Base-by-base conservation (phyloP, 2,888 invertebrate species). In the Drepanosiphum platanoidis region DNA sequence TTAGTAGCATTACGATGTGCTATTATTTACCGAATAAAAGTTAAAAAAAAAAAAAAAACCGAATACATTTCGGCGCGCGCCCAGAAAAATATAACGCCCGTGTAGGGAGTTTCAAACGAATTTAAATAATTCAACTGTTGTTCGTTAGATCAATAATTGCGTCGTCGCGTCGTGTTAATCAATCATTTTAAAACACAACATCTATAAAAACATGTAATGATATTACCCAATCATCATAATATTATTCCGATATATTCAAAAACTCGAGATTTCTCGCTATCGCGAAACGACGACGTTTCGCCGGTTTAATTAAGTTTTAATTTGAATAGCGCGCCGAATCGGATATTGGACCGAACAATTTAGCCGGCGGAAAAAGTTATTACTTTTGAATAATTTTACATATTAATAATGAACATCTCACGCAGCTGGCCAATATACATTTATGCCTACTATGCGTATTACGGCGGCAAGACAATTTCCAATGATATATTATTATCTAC, bases 381-480 rank as follows among this genome's bases (percentile, higher is more conserved):
- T 46, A 46, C n/a, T 68, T 79, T 79, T 27, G 79, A 79, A 79
- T 79, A 68, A 79, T 18, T 79, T 79, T 68, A 34, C 68, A 52
- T n/a, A n/a, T 79, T 46, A 32, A 34, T 68, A 27, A 68, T 46
- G 66, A 79, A 79, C 5, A 34, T 68, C 46, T 32, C 34, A 8
- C 9, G n/a, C 42, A 64, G 9, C 32, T 68, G 46, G 46, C 68
- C 34, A 34, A 68, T 46, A 46, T 32, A 46, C 39, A 36, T 5
- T 18, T 32, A 78, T n/a, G 15, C n/a, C n/a, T n/a, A n/a, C n/a
- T n/a, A n/a, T n/a, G n/a, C n/a, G n/a, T n/a, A n/a, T n/a, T n/a
- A n/a, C n/a, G n/a, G n/a, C n/a, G n/a, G 42, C 11, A 42, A 42
- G 42, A 42, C 42, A 42, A 11, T 42, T 42, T 11, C 42, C 42